A percentile compares a stretch with the other conserved stretches of the same genome.
phyloP scores from a whole-genome alignment of 2,888 invertebrate genomes.

The Ashinkailepas kermadecensis region DNA sequence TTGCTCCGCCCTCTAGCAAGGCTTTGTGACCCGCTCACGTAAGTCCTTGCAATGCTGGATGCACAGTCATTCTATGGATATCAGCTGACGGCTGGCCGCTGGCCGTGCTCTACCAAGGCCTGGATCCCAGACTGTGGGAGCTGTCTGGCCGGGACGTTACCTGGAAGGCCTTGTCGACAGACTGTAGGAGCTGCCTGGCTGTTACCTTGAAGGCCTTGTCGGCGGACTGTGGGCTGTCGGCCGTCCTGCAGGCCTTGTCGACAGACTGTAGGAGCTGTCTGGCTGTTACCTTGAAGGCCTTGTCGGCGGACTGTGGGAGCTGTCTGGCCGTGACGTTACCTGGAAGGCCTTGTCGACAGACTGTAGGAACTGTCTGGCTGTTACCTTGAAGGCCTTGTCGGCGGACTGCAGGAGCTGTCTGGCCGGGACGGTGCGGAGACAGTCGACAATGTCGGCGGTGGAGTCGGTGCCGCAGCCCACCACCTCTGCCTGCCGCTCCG shows the following conservation, averaged over 20 bases:
- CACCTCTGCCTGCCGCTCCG: conserved; percentile 64
- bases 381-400: neutral
- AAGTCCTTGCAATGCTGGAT: no score
- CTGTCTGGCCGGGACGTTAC: no score
- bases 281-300: no score
- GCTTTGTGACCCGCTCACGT: no score
- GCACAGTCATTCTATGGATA: no score
- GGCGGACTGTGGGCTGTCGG: no score
- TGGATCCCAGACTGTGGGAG: neutral
- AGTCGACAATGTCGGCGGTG: conserved; percentile 62
- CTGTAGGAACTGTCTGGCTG: no score
- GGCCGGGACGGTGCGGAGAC: conserved; percentile 79
- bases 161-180: neutral
- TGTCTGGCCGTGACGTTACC: neutral
- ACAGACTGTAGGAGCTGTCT: no score
- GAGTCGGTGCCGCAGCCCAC: conserved; percentile 36
- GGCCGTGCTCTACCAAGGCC: neutral
- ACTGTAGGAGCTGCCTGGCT: conserved; percentile 59
- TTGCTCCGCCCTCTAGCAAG: no score
- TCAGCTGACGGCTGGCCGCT: conserved; percentile 36
- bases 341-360: neutral
- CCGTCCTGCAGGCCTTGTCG: no score
- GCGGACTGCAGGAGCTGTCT: conserved; percentile 54
- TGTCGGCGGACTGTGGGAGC: no score
- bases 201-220: no score